phyloP scores from a whole-genome alignment of 2,113 vertebrate genomes.

The Formicarius rufipectus region DNA sequence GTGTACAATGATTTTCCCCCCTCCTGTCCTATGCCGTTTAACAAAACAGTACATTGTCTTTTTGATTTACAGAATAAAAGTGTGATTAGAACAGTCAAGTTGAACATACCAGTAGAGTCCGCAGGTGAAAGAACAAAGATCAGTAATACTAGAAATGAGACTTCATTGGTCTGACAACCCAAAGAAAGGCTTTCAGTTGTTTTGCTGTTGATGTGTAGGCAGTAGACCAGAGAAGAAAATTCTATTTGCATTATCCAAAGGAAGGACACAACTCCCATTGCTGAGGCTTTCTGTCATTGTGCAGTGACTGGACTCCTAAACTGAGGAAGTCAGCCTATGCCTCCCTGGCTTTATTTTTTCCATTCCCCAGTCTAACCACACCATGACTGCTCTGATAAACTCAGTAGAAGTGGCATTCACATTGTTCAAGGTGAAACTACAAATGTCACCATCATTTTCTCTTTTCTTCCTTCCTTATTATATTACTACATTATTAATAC shows the following conservation, averaged over 20 bases:
- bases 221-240: background rate
- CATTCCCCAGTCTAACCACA: background rate
- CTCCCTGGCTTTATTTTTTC: background rate
- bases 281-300: background rate
- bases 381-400: background rate
- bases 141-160: background rate
- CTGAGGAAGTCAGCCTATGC: background rate
- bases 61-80: slow-evolving; percentile 1
- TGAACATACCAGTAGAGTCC: background rate
- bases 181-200: background rate
- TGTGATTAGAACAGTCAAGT: background rate
- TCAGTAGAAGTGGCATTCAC: background rate
- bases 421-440: background rate
- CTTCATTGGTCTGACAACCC: background rate
- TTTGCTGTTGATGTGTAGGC: background rate
- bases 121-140: background rate
- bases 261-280: background rate
- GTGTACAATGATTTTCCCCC: background rate
- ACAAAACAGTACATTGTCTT: background rate
- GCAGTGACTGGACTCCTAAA: background rate
- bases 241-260: background rate
- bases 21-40: background rate
- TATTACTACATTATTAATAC: background rate
- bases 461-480: background rate
- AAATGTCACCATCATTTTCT: background rate